Evolutionary conservation across 2,797 vertebrate genomes (phyloP).

Genomic region (Lagorchestes hirsutus): DNA sequence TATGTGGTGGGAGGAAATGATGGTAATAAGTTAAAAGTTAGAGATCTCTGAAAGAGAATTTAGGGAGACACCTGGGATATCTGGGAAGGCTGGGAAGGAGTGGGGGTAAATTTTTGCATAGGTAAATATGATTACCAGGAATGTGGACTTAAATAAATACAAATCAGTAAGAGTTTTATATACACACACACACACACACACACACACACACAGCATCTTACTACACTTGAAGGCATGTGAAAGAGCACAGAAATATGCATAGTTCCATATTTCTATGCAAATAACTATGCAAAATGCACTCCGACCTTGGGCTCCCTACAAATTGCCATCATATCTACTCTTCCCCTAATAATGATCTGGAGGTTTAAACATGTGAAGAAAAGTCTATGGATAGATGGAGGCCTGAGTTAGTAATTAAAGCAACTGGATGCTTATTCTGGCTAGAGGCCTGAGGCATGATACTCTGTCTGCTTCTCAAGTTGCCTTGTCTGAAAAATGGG

Average conservation of each 20-base stretch:
- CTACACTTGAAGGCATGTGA: conserved; percentile 36
- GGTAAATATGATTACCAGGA: conserved; percentile 36
- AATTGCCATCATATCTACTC: not conserved
- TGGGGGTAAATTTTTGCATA: not conserved
- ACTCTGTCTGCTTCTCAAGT: not conserved
- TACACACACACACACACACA: too few relatives aligned
- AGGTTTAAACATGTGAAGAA: not conserved
- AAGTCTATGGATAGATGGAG: not conserved
- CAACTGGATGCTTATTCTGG: conserved; percentile 13
- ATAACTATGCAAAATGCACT: not conserved
- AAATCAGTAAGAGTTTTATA: not conserved
- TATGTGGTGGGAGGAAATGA: not conserved
- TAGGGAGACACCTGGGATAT: not conserved
- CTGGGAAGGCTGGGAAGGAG: conserved; percentile 16
- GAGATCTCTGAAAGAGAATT: not conserved
- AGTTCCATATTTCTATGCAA: not conserved
- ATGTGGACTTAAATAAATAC: not conserved
- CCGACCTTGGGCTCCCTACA: not conserved
- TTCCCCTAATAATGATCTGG: not conserved
- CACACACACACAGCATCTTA: not conserved
- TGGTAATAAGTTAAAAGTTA: not conserved
- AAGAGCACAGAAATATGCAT: not conserved
- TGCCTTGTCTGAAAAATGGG: not conserved
- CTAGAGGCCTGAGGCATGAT: not conserved
- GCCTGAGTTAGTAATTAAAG: conserved; percentile 33